Evolutionary conservation across 2,888 invertebrate species (phyloP).

Genomic region (Dryomyza anilis): DNA sequence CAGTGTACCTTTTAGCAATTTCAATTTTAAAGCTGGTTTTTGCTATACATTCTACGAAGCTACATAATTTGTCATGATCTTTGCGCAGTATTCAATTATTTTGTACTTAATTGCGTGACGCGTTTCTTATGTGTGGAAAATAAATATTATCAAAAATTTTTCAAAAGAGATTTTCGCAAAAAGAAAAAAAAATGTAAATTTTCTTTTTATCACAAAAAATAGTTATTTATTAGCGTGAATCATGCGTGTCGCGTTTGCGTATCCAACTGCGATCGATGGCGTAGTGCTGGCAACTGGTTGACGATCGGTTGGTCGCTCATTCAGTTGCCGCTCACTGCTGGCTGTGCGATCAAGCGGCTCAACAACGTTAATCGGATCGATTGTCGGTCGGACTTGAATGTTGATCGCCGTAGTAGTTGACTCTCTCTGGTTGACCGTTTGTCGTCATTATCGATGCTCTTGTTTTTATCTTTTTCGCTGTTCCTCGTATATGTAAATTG

Average conservation of each 20-base stretch:
- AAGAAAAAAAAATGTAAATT: too few species aligned
- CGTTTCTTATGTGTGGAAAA: too few species aligned
- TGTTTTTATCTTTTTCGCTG: not conserved
- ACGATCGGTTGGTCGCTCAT: not conserved
- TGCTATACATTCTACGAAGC: too few species aligned
- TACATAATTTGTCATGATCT: too few species aligned
- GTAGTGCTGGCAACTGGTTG: constrained; percentile 46
- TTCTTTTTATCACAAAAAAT: too few species aligned
- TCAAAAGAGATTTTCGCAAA: too few species aligned
- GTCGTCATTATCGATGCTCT: not conserved
- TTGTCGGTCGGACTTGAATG: not conserved
- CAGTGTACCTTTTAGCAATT: too few species aligned
- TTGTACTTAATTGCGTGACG: too few species aligned
- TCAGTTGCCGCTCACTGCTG: constrained; percentile 33
- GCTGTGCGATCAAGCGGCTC: constrained; percentile 40
- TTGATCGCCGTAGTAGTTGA: not conserved
- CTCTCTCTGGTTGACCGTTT: not conserved
- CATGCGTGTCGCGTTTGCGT: constrained; percentile 29
- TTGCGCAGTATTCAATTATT: too few species aligned
- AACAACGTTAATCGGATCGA: not conserved
- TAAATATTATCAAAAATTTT: too few species aligned
- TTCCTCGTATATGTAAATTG: not conserved
- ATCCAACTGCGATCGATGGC: constrained; percentile 51
- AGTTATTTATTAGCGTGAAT: too few species aligned
- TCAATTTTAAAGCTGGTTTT: too few species aligned